Conservation (phyloP, 1,140 invertebrate species). For the Galendromus occidentalis region DNA sequence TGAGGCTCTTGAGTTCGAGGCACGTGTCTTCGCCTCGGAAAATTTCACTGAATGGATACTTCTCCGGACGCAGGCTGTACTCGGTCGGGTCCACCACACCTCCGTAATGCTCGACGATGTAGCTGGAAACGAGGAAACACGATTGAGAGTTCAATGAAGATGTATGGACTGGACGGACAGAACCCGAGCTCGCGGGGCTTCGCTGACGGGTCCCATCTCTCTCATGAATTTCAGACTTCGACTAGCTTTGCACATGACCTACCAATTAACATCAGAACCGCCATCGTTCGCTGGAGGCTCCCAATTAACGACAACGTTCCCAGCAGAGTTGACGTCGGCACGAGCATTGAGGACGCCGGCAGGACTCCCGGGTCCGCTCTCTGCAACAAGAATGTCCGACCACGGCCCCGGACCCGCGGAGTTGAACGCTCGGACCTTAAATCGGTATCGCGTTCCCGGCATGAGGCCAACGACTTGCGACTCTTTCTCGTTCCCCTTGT, state of each 20-base stretch:
- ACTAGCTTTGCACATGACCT: too few relatives aligned
- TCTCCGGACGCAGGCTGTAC: not conserved
- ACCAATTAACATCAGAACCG: conserved; percentile 22
- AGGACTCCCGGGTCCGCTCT: conserved; percentile 21
- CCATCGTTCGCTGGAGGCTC: conserved; percentile 46
- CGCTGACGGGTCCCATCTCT: too few relatives aligned
- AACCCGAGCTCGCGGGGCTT: too few relatives aligned
- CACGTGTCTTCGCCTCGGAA: not conserved
- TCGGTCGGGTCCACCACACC: not conserved
- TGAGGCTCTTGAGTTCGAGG: not conserved
- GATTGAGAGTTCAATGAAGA: not conserved
- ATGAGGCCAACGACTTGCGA: conserved; percentile 47
- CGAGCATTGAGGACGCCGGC: conserved; percentile 43
- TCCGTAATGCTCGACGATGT: not conserved
- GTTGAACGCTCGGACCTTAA: conserved; percentile 51
- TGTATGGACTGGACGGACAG: too few relatives aligned
- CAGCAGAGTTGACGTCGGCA: conserved; percentile 38
- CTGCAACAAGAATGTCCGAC: conserved; percentile 39
- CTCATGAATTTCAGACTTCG: too few relatives aligned
- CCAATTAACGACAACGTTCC: conserved; percentile 46
- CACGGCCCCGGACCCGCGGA: conserved; percentile 47
- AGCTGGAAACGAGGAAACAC: not conserved
- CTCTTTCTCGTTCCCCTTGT: not conserved
- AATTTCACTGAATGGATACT: not conserved
- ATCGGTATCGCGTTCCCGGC: conserved; percentile 54